Percentiles rank a stretch among this genome's conserved stretches.
phyloP scores from a whole-genome alignment of 2,888 invertebrate genomes.

The Sinopyrophorus schimmeli region DNA sequence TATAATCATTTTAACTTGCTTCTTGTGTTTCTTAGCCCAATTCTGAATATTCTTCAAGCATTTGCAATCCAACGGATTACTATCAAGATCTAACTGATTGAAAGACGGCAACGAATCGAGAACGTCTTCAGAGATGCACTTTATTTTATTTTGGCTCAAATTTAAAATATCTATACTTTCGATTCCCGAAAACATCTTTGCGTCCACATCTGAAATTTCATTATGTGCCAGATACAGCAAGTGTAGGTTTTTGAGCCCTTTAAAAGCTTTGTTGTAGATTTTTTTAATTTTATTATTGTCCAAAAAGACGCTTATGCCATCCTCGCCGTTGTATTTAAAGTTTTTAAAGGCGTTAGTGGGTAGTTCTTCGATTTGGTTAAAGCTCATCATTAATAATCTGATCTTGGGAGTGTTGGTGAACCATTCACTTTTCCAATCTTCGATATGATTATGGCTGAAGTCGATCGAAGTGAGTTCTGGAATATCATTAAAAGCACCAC shows the following conservation, averaged over 20 bases:
- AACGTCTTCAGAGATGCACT: constrained; percentile 11
- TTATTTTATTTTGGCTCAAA: constrained; percentile 18
- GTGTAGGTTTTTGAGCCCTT: constrained; percentile 16
- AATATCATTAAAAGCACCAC: constrained; percentile 41
- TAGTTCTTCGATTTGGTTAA: constrained; percentile 42
- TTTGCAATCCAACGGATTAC: constrained; percentile 21
- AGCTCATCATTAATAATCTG: constrained; percentile 41
- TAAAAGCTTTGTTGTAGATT: constrained; percentile 13
- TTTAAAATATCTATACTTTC: constrained; percentile 9
- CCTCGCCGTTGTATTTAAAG: constrained; percentile 11
- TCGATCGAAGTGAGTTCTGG: constrained; percentile 44
- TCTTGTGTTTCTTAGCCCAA: constrained; percentile 13
- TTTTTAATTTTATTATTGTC: constrained; percentile 10
- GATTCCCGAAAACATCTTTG: constrained; percentile 8
- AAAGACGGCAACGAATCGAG: constrained; percentile 8
- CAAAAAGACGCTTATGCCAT: constrained; percentile 13
- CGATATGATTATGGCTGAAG: constrained; percentile 45
- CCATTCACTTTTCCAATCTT: constrained; percentile 48
- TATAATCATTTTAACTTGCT: constrained; percentile 12
- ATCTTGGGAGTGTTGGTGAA: constrained; percentile 47
- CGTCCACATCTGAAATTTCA: background rate
- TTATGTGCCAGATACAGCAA: constrained; percentile 20
- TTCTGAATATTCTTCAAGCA: constrained; percentile 20
- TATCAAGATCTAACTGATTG: constrained; percentile 10
- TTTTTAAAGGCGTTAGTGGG: constrained; percentile 35